phyloP scores from a whole-genome alignment of 2,113 vertebrate species.

The Megaptera novaeangliae region DNA sequence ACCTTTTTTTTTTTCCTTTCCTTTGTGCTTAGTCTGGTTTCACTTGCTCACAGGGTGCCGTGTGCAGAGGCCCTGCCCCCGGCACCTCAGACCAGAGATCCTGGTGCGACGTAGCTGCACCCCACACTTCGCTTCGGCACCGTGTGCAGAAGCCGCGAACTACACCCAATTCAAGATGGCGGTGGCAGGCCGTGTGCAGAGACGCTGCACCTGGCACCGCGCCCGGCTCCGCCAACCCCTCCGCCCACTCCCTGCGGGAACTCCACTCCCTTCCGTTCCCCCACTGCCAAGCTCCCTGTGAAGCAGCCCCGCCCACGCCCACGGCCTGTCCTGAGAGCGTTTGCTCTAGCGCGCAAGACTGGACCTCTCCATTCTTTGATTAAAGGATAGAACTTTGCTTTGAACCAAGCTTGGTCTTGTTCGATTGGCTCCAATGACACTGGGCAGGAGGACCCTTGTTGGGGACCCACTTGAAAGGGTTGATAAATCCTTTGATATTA shows the following conservation, averaged over 20 bases:
- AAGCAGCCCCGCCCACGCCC: background rate
- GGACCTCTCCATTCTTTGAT: background rate
- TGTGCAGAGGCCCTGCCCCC: background rate
- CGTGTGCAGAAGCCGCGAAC: background rate
- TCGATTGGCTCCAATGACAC: background rate
- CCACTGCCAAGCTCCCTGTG: background rate
- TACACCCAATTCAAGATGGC: background rate
- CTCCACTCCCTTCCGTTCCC: background rate
- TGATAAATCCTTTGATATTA: background rate
- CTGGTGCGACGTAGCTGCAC: background rate
- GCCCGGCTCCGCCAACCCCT: too few relatives aligned
- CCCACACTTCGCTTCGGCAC: background rate
- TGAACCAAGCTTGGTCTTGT: background rate
- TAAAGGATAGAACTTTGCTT: background rate
- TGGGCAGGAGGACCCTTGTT: background rate
- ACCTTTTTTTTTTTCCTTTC: background rate
- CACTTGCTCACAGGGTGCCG: background rate
- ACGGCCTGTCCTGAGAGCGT: background rate
- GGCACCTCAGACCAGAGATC: background rate
- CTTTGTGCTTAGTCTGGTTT: background rate
- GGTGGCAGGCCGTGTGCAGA: background rate
- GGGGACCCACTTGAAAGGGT: background rate
- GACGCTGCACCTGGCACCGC: rapidly evolving
- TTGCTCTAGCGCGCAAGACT: background rate
- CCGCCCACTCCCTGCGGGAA: background rate